A percentile compares a stretch with the other conserved stretches of the same genome.
Conservation (phyloP, 2,888 invertebrate genomes). For the Orthonevra nobilis region DNA sequence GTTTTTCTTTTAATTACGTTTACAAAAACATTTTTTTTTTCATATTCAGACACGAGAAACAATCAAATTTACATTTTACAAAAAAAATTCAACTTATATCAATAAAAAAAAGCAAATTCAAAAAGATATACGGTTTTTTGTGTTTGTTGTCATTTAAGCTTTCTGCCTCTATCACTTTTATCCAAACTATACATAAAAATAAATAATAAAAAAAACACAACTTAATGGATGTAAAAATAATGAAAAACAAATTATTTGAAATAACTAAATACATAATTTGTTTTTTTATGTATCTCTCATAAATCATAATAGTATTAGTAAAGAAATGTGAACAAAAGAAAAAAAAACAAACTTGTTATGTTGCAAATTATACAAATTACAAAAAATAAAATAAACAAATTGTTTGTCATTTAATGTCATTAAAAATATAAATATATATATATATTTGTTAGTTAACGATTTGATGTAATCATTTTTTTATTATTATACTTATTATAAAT, state of each 20-base stretch:
- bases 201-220: not conserved
- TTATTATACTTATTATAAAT: slow-evolving; percentile 34
- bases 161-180: slow-evolving; percentile 56
- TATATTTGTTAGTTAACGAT: slow-evolving; percentile 63
- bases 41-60: slow-evolving; percentile 53
- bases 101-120: too few relatives aligned
- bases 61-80: slow-evolving; percentile 66
- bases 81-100: slow-evolving; percentile 22
- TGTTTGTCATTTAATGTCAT: slow-evolving; percentile 53
- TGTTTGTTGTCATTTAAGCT: slow-evolving; percentile 50
- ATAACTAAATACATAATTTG: slow-evolving; percentile 31
- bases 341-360: slow-evolving; percentile 54
- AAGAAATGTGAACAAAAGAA: slow-evolving; percentile 10
- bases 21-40: slow-evolving; percentile 14
- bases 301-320: slow-evolving; percentile 39
- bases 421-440: slow-evolving; percentile 15
- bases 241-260: slow-evolving; percentile 12
- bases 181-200: slow-evolving; percentile 37
- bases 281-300: slow-evolving; percentile 26
- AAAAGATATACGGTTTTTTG: slow-evolving; percentile 36
- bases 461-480: slow-evolving; percentile 51
- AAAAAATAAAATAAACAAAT: slow-evolving; percentile 28
- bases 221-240: too few relatives aligned
- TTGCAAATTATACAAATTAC: slow-evolving; percentile 41
- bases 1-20: slow-evolving; percentile 50